Base-by-base conservation (phyloP, 2,113 vertebrate species). In the Pontoporia blainvillei region DNA sequence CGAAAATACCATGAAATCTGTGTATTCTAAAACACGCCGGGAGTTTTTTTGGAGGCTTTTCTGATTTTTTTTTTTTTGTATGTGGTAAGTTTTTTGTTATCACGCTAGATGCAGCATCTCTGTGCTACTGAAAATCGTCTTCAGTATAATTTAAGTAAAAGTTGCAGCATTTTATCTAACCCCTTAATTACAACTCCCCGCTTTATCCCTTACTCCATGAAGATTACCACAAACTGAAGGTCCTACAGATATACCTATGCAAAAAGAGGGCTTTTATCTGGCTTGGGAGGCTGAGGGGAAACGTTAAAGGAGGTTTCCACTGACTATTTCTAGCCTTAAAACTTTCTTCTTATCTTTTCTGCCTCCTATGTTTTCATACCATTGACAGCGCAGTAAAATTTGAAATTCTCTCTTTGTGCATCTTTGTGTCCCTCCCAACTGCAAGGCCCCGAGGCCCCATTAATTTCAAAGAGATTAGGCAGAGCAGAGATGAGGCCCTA, bases 401-500 rank as follows among this genome's bases (percentile, higher is more conserved):
- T 84, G 41, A 75, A 86, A 86, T 91, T 91, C 57, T 86, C n/a
- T 90, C 61, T 69, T n/a, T 17, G 9, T 31, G 54, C 27, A 59
- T 78, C 25, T 85, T 75, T 61, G 21, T n/a, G 72, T 20, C 54
- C 71, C 6, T 61, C 31, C n/a, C 73, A 69, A 44, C 67, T 27
- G 34, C 64, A 78, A 75, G 75, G 75, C 73, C 79, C 85, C 4
- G 11, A 66, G 72, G 46, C 49, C 67, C 44, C 23, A 9, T 69
- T 94, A 59, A 76, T 86, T 93, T 91, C 86, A 76, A 84, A 93
- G 79, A 46, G 69, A 82, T 71, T 44, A 78, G 69, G 36, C 29
- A 23, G 85, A 34, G 17, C 27, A 27, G 78, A 72, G 96, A 92
- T 44, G 83, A 92, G 54, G 25, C 54, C 1, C 34, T 4, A 14